These are phyloP conservation scores for Trachythela sp. DNA, from an alignment of 64 coral and sea anemone species.

Conservation along the genomic window DNA sequence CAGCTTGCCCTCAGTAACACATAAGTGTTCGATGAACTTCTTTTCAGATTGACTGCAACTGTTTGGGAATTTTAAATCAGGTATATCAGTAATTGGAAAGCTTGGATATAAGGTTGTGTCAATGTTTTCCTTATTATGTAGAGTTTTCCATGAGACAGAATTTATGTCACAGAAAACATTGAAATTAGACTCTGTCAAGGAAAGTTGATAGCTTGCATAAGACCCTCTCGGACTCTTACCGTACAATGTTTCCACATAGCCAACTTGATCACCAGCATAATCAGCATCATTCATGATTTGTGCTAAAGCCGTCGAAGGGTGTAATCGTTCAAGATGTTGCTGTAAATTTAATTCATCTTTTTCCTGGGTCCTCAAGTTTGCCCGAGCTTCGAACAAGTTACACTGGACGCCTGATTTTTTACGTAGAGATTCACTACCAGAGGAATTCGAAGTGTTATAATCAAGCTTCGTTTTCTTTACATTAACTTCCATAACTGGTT, in stretches of 20 bases:
- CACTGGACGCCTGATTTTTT: neutral
- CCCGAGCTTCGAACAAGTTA: neutral
- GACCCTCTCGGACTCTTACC: neutral
- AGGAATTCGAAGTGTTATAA: neutral
- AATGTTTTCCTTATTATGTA: conserved; percentile 33
- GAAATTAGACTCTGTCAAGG: neutral
- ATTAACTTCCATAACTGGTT: neutral
- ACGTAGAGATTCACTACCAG: neutral
- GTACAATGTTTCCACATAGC: neutral
- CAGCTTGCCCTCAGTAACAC: conserved; percentile 7
- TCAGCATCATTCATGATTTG: neutral
- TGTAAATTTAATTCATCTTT: neutral
- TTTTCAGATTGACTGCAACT: conserved; percentile 35
- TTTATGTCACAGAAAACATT: conserved; percentile 48
- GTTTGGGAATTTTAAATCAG: conserved; percentile 32
- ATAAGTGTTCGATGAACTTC: conserved; percentile 28
- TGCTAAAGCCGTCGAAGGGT: neutral
- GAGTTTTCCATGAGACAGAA: conserved; percentile 24
- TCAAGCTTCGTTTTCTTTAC: neutral
- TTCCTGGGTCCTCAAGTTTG: neutral
- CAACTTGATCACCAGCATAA: neutral
- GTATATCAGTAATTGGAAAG: conserved; percentile 35
- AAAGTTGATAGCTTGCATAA: neutral
- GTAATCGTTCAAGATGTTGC: neutral
- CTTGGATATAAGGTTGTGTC: conserved; percentile 55